Evolutionary conservation across 64 coral and sea anemone genomes (phyloP).

Genomic region (Dendrophyllia cribrosa): DNA sequence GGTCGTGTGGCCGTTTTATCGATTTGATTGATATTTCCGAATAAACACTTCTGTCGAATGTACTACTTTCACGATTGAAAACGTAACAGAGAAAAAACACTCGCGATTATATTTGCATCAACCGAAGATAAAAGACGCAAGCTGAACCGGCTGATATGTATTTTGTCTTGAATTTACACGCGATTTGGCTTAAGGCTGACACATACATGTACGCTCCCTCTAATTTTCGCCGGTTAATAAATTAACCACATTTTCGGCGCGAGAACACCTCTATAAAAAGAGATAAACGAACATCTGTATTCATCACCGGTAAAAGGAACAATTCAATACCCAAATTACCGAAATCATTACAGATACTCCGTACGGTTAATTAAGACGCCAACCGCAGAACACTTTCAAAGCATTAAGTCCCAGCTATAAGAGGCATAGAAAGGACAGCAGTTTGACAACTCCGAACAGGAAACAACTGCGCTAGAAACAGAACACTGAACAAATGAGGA

Average conservation of each 20-base stretch:
- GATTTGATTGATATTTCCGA: not conserved
- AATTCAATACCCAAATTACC: slow-evolving; percentile 22
- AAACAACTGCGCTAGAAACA: not conserved
- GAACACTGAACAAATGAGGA: not conserved
- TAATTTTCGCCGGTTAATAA: not conserved
- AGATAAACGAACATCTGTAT: not conserved
- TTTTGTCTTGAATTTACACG: not conserved
- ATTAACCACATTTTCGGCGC: not conserved
- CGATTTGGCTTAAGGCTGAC: not conserved
- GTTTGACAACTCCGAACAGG: slow-evolving; percentile 13
- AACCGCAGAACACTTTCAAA: not conserved
- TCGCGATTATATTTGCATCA: not conserved
- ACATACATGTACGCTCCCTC: not conserved
- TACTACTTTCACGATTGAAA: not conserved
- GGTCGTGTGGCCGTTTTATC: not conserved
- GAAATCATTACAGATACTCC: not conserved
- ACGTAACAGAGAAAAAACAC: not conserved
- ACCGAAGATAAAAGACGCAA: not conserved
- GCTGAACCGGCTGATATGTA: not conserved
- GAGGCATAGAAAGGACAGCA: not conserved
- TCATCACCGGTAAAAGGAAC: slow-evolving; percentile 6
- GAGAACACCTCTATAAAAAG: not conserved
- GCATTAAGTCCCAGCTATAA: not conserved
- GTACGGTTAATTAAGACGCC: not conserved
- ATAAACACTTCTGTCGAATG: not conserved